Evolutionary conservation across 2,113 vertebrate species (phyloP).

Genomic region (Suricata suricatta): DNA sequence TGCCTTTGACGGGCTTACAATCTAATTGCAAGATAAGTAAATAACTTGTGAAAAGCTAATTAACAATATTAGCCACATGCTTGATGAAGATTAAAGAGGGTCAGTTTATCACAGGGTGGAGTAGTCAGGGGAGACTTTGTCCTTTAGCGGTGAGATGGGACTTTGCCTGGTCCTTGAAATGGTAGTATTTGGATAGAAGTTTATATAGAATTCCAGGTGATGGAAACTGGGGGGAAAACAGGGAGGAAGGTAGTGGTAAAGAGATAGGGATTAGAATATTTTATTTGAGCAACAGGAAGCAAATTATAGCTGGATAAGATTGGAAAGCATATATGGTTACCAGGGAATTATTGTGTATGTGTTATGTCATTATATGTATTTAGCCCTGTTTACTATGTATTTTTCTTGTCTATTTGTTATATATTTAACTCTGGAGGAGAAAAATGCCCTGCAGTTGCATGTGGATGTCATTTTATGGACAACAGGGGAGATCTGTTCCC

Average conservation of each 20-base stretch:
- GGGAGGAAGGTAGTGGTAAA: background rate
- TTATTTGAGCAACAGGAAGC: background rate
- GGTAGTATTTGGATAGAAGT: background rate
- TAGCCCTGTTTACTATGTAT: background rate
- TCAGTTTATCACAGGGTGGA: background rate
- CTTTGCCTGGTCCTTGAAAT: background rate
- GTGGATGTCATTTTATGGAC: background rate
- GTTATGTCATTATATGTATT: background rate
- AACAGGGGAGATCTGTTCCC: background rate
- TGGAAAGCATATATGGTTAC: background rate
- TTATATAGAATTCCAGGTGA: slow-evolving; percentile 7
- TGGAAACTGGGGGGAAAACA: background rate
- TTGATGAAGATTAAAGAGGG: background rate
- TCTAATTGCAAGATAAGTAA: background rate
- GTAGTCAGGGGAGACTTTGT: background rate
- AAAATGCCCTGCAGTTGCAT: background rate
- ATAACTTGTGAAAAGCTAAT: background rate
- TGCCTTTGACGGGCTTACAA: background rate
- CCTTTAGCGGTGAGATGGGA: background rate
- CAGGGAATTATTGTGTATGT: background rate
- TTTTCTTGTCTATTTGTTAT: background rate
- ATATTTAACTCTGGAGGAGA: background rate
- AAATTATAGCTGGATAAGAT: slow-evolving; percentile 50
- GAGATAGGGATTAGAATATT: background rate
- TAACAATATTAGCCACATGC: background rate